Base-by-base conservation (phyloP, 2,888 invertebrate species). In the Netelia fuscicornis region DNA sequence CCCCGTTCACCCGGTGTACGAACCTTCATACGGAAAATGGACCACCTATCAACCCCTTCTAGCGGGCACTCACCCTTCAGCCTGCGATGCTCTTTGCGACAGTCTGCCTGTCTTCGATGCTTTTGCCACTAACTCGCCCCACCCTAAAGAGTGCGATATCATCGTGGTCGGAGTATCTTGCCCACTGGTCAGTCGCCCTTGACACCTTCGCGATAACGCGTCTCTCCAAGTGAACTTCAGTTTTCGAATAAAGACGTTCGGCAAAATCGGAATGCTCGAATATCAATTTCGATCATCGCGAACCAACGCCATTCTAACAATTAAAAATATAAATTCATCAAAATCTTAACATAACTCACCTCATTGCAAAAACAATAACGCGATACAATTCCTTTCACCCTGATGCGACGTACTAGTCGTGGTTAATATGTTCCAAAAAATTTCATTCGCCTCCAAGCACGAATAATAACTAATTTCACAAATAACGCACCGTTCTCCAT, bases 111-210 rank as follows among this genome's bases (percentile, higher is more conserved):
- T 65, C 65, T 42, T 74, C 48, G 20, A n/a, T 3, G 58, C 58
- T 8, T 10, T 48, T 23, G 67, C 71, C 48, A 54, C 17, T 56
- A 8, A 25, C 8, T 20, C 70, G 25, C 64, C 25, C 60, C 77
- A n/a, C 42, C 54, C 11, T 44, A 23, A 17, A 13, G 25, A 44
- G 56, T 74, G 30, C 37, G 56, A 70, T 71, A 70, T 79, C 72
- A 79, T 75, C 78, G 17, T 54, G 67, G 23, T 42, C 75, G 86
- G 86, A 81, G 86, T 87, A 87, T 90, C 89, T 88, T 86, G 78
- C 86, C 83, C 87, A 87, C 86, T 87, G 89, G 87, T 90, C 92
- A 93, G 92, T 93, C 90, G 91, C 90, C 89, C 90, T 90, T 89
- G 91, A 92, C 92, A 91, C 92, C 91, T 92, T 92, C 90, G 88